Conservation (phyloP, 2,888 invertebrate species). For the Xiphydria camelus region DNA sequence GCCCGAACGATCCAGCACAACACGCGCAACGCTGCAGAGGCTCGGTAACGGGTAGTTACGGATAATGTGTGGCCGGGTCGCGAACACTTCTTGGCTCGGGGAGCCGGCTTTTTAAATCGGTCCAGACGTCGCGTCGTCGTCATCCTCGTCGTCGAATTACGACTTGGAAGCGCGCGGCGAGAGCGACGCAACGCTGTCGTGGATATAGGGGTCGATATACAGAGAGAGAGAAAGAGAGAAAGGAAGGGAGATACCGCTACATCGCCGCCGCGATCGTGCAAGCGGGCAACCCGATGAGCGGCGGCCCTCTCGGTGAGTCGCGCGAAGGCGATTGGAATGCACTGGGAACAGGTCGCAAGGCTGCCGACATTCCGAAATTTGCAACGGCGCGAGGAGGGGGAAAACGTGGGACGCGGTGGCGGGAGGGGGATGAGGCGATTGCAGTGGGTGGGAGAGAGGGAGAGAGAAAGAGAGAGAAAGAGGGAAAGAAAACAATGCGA, state of each 20-base stretch:
- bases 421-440: conserved; percentile 7
- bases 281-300: conserved; percentile 1
- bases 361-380: conserved; percentile 51
- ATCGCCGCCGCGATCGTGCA: neutral
- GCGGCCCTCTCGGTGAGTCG: neutral
- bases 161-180: conserved; percentile 3
- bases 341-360: conserved; percentile 48
- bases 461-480: conserved; percentile 6
- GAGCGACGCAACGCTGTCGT: neutral
- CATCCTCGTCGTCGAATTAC: conserved; percentile 18
- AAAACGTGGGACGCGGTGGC: no score
- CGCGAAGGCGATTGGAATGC: conserved; percentile 36
- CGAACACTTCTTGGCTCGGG: conserved; percentile 14
- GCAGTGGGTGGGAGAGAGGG: conserved; percentile 5
- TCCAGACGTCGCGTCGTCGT: conserved; percentile 7
- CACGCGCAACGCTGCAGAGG: no score
- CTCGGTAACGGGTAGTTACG: conserved; percentile 9
- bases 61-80: conserved; percentile 18
- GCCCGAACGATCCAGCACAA: no score
- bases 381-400: conserved; percentile 28
- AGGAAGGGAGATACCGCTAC: conserved; percentile 14
- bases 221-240: conserved; percentile 16
- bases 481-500: neutral
- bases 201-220: conserved; percentile 10
- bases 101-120: conserved; percentile 8